These are phyloP conservation scores for Caenorhabditis macrosperma DNA, from an alignment of 2,888 invertebrate species.

Conservation along the genomic window DNA sequence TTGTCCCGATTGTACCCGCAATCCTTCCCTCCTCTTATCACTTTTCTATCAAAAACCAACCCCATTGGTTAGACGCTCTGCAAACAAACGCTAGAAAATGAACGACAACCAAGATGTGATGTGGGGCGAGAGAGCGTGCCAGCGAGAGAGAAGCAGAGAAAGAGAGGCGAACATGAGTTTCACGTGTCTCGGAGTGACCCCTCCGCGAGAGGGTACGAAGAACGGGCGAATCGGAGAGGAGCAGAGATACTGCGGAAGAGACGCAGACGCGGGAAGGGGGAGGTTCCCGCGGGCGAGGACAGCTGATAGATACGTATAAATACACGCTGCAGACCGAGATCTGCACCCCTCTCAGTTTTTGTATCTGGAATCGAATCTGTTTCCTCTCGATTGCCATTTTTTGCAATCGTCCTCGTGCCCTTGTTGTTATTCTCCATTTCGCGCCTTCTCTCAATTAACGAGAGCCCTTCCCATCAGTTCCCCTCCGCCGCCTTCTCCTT, in stretches of 20 bases:
- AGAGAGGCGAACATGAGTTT: constrained; percentile 28
- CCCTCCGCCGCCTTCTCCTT: constrained; percentile 22
- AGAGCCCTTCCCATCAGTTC: constrained; percentile 17
- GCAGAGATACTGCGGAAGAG: constrained; percentile 18
- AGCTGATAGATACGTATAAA: constrained; percentile 52
- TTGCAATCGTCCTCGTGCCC: constrained; percentile 29
- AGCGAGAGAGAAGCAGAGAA: constrained; percentile 11
- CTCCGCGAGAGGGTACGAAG: constrained; percentile 36
- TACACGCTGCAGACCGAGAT: constrained; percentile 22
- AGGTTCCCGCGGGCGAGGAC: constrained; percentile 47
- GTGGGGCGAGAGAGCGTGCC: constrained; percentile 4
- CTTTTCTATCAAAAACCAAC: constrained; percentile 11
- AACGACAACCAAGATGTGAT: constrained; percentile 9
- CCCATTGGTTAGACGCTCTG: constrained; percentile 1
- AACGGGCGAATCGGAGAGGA: constrained; percentile 32
- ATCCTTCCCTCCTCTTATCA: constrained; percentile 16
- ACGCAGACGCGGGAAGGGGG: constrained; percentile 33
- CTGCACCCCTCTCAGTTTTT: constrained; percentile 3
- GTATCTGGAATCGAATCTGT: background rate
- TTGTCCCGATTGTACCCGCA: constrained; percentile 33
- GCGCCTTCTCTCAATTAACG: constrained; percentile 34
- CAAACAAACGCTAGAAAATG: constrained; percentile 30
- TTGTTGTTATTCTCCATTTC: constrained; percentile 28
- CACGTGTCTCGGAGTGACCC: constrained; percentile 43
- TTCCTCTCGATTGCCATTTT: constrained; percentile 8